These are phyloP conservation scores for Lepidotrigona ventralis DNA, from an alignment of 1,140 invertebrate genomes.

Conservation along the genomic window DNA sequence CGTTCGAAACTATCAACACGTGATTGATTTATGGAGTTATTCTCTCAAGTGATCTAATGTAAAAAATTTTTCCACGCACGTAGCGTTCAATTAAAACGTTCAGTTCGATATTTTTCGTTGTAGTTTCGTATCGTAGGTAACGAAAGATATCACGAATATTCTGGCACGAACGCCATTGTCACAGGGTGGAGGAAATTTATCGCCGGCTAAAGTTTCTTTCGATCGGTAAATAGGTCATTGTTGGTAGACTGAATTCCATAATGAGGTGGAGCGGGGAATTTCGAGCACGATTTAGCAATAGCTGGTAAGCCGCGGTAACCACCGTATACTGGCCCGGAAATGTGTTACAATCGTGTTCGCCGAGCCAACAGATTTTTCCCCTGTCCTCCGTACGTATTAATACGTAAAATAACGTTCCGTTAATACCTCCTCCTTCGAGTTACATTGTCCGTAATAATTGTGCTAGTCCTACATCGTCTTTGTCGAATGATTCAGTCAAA, in stretches of 20 bases:
- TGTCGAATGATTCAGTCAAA: background rate
- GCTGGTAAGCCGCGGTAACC: conserved; percentile 48
- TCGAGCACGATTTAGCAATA: conserved; percentile 47
- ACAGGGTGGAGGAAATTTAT: background rate
- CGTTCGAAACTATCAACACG: too few relatives aligned
- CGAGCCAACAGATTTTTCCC: conserved; percentile 45
- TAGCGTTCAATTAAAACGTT: too few relatives aligned
- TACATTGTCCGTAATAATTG: background rate
- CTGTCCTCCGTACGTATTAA: background rate
- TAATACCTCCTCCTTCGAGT: background rate
- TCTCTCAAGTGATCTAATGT: too few relatives aligned
- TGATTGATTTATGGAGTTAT: too few relatives aligned
- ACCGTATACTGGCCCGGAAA: conserved; percentile 39
- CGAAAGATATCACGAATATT: background rate
- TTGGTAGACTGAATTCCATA: conserved; percentile 43
- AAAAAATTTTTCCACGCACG: too few relatives aligned
- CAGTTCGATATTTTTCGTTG: too few relatives aligned
- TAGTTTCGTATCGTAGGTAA: background rate
- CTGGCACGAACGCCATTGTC: background rate
- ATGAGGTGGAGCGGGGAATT: conserved; percentile 42
- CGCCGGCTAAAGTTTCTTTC: conserved; percentile 13
- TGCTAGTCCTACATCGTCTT: background rate
- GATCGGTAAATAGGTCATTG: conserved; percentile 27
- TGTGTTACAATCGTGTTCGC: conserved; percentile 19
- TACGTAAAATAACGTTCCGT: background rate